A percentile compares a stretch with the other conserved stretches of the same genome.
Evolutionary conservation across 2,888 invertebrate genomes (phyloP).

Genomic region (Orthosia gracilis): DNA sequence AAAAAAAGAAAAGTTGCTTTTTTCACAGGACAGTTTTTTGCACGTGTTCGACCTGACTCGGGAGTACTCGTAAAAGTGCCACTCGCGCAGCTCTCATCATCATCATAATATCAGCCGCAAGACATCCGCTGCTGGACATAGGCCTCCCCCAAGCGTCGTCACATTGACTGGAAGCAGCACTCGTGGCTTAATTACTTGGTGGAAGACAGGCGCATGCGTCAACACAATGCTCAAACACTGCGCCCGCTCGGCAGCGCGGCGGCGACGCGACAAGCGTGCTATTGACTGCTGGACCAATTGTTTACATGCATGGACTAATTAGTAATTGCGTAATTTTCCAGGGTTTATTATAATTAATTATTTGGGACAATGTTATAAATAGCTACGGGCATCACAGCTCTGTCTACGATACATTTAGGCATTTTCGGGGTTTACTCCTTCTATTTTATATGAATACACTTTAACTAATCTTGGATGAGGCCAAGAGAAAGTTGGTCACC

Average conservation of each 20-base stretch:
- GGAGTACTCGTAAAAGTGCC: not conserved
- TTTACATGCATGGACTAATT: slow-evolving; percentile 1
- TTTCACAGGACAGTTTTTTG: too few relatives aligned
- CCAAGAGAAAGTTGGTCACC: too few relatives aligned
- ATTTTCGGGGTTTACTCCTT: not conserved
- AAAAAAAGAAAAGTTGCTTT: too few relatives aligned
- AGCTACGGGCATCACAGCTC: too few relatives aligned
- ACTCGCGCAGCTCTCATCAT: too few relatives aligned
- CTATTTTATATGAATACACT: too few relatives aligned
- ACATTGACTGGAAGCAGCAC: too few relatives aligned
- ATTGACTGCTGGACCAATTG: not conserved
- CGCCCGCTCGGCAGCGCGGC: not conserved
- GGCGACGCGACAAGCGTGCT: not conserved
- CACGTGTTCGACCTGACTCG: not conserved
- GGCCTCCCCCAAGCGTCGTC: too few relatives aligned
- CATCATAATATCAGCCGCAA: too few relatives aligned
- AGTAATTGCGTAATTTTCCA: not conserved
- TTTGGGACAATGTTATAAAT: not conserved
- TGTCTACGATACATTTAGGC: not conserved
- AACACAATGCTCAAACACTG: not conserved
- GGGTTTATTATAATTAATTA: not conserved
- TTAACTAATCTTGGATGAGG: too few relatives aligned
- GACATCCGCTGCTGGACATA: too few relatives aligned
- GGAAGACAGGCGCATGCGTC: not conserved
- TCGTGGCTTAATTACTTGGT: too few relatives aligned